A percentile compares a stretch with the other conserved stretches of the same genome.
phyloP scores from a whole-genome alignment of 2,113 vertebrate species.

The Mobula birostris region DNA sequence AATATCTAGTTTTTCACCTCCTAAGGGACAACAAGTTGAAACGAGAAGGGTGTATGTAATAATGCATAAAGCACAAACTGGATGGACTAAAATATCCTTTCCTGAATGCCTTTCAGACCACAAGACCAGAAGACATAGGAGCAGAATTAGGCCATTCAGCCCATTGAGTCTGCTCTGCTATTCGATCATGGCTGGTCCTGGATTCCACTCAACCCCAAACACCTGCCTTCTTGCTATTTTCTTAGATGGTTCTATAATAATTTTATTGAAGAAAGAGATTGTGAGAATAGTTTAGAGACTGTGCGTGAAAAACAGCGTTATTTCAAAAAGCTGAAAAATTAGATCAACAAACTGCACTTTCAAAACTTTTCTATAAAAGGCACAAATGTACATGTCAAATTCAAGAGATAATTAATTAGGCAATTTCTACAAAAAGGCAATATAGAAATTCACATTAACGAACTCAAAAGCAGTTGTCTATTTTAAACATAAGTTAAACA shows the following conservation, averaged over 20 bases:
- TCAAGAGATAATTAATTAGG: not conserved
- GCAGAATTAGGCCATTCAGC: too few species aligned
- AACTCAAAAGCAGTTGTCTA: not conserved
- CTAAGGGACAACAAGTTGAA: not conserved
- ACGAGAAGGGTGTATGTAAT: not conserved
- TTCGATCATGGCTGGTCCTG: too few species aligned
- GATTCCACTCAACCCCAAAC: too few species aligned
- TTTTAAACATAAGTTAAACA: not conserved
- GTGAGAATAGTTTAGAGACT: not conserved
- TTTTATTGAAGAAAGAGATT: not conserved
- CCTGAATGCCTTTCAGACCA: not conserved
- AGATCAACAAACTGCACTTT: not conserved
- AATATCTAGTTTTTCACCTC: not conserved
- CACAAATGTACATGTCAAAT: not conserved
- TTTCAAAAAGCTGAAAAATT: not conserved
- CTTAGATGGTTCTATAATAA: not conserved
- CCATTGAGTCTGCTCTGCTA: too few species aligned
- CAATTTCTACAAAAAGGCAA: not conserved
- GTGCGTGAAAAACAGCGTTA: not conserved
- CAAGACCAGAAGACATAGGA: too few species aligned
- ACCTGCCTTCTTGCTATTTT: too few species aligned
- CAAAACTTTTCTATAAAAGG: not conserved
- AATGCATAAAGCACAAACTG: not conserved
- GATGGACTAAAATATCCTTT: not conserved
- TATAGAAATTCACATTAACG: not conserved